phyloP scores from a whole-genome alignment of 2,113 vertebrate species.

The Gymnarchus niloticus region DNA sequence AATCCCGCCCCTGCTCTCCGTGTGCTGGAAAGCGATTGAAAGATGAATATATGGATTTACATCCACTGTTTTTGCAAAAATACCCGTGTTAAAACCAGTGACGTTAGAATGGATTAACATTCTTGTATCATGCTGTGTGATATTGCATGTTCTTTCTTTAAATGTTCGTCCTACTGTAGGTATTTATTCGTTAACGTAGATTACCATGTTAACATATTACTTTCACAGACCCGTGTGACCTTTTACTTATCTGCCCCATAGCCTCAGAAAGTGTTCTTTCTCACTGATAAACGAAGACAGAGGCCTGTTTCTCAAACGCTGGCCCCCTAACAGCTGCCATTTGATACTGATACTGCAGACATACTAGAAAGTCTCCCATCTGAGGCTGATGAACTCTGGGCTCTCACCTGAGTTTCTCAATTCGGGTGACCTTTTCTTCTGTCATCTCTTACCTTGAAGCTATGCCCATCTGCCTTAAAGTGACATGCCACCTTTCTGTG shows the following conservation, averaged over 20 bases:
- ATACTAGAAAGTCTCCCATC: neutral
- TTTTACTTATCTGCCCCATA: neutral
- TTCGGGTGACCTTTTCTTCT: neutral
- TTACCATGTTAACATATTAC: neutral
- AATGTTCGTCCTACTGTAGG: neutral
- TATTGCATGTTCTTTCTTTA: neutral
- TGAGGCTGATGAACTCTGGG: neutral
- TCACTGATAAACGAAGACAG: too few relatives aligned
- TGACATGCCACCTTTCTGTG: neutral
- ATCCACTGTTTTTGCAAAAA: neutral
- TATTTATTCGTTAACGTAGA: neutral
- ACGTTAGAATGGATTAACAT: too few relatives aligned
- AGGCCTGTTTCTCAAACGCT: neutral
- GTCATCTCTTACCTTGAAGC: neutral
- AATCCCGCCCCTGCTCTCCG: neutral
- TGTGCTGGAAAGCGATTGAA: neutral
- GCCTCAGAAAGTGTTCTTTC: neutral
- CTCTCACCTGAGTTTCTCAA: neutral
- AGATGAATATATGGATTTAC: neutral
- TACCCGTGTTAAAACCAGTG: neutral
- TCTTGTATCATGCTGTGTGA: neutral
- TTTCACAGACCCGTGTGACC: neutral
- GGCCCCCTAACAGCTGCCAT: neutral
- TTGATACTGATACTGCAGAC: neutral
- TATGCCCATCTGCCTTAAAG: neutral